Percentiles rank a stretch among this genome's conserved stretches.
These are phyloP conservation scores for Microctonus brassicae DNA, from an alignment of 2,888 invertebrate species.

Conservation along the genomic window DNA sequence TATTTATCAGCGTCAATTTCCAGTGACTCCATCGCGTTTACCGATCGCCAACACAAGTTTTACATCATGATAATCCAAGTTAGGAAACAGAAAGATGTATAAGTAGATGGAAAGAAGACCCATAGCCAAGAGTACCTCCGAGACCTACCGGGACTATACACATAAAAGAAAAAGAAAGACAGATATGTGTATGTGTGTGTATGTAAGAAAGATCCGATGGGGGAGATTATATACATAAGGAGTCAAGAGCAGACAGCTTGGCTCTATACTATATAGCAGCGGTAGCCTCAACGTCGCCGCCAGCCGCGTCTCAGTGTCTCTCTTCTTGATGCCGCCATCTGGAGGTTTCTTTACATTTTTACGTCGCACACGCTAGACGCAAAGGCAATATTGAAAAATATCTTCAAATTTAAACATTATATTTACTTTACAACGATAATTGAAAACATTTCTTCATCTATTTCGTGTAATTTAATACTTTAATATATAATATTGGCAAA, in stretches of 20 bases:
- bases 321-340: conserved; percentile 33
- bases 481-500: too few relatives aligned
- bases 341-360: conserved; percentile 13
- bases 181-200: too few relatives aligned
- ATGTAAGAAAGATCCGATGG: conserved; percentile 54
- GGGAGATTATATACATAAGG: conserved; percentile 57
- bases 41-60: not conserved
- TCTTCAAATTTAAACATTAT: not conserved
- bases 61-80: conserved; percentile 7
- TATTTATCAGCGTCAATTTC: not conserved
- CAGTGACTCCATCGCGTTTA: conserved; percentile 2
- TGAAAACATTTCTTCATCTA: too few relatives aligned
- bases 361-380: not conserved
- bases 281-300: conserved; percentile 59
- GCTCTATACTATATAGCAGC: conserved; percentile 56
- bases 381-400: not conserved
- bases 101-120: conserved; percentile 3
- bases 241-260: conserved; percentile 66
- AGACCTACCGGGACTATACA: conserved; percentile 38
- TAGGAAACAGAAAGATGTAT: conserved; percentile 4
- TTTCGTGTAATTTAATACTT: too few relatives aligned
- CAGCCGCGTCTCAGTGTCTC: conserved; percentile 23
- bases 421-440: too few relatives aligned
- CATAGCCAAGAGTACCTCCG: conserved; percentile 26
- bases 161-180: conserved; percentile 23